These are phyloP conservation scores for Tokudaia tokunoshimensis DNA, from an alignment of 2,797 vertebrate species.

Conservation along the genomic window DNA sequence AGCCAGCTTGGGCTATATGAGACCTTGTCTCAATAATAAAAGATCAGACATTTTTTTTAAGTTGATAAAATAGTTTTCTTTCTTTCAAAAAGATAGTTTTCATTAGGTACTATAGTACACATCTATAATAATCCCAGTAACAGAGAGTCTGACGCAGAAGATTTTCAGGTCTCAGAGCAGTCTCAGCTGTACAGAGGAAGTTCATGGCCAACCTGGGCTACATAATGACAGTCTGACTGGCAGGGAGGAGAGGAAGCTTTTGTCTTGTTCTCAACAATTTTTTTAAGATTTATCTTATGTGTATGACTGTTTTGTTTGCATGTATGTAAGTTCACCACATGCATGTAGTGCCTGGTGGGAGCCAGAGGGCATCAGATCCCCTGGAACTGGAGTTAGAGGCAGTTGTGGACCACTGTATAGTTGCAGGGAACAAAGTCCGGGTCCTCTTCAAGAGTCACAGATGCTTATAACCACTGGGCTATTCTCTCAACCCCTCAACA, in stretches of 20 bases:
- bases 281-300: not conserved
- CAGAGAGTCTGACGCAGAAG: not conserved
- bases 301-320: not conserved
- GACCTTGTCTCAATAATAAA: not conserved
- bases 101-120: no score
- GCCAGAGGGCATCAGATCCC: not conserved
- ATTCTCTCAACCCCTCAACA: not conserved
- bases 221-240: not conserved
- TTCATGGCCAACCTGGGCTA: not conserved
- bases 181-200: not conserved
- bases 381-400: not conserved
- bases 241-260: not conserved
- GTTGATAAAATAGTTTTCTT: constrained; percentile 26
- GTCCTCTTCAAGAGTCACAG: not conserved
- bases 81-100: not conserved
- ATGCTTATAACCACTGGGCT: not conserved
- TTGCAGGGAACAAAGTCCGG: not conserved
- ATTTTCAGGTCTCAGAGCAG: not conserved
- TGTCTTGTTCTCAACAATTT: not conserved
- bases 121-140: not conserved
- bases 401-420: not conserved
- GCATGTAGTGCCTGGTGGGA: not conserved
- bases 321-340: not conserved
- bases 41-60: constrained; percentile 51
- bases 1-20: not conserved